These are phyloP conservation scores for Acanthurus lineatus DNA, from an alignment of 2,797 vertebrate species.

Conservation along the genomic window DNA sequence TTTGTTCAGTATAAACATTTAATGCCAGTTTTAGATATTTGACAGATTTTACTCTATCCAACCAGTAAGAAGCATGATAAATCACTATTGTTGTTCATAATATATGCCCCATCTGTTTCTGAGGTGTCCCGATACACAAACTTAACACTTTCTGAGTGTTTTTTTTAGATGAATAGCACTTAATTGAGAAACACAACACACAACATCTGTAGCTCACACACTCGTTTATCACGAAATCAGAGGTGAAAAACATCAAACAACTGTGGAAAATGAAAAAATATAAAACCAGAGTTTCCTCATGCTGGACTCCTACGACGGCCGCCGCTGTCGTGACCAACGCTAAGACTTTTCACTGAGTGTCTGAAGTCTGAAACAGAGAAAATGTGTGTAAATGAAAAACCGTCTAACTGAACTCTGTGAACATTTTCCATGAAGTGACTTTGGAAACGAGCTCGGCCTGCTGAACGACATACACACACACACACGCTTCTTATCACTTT, in stretches of 20 bases:
- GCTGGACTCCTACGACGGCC: conserved; percentile 46
- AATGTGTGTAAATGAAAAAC: conserved; percentile 19
- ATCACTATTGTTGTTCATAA: neutral
- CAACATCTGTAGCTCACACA: no score
- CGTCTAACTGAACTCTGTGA: conserved; percentile 21
- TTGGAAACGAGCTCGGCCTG: conserved; percentile 28
- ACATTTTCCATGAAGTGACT: conserved; percentile 37
- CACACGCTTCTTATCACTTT: conserved; percentile 56
- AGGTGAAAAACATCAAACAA: no score
- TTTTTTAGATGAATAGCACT: no score
- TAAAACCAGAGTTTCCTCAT: no score
- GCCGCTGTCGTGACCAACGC: neutral
- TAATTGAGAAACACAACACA: neutral
- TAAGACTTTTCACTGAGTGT: conserved; percentile 37
- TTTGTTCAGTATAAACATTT: no score
- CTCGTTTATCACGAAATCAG: no score
- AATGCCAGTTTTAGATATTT: neutral
- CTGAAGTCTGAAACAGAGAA: neutral
- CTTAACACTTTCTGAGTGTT: neutral
- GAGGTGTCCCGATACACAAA: neutral
- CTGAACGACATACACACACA: conserved; percentile 24
- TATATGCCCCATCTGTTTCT: neutral
- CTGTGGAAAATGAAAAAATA: no score
- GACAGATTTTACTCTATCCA: neutral
- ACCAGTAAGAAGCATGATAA: neutral